These are phyloP conservation scores for Tympanoctomys barrerae DNA, from an alignment of 2,797 vertebrate species.

Conservation along the genomic window DNA sequence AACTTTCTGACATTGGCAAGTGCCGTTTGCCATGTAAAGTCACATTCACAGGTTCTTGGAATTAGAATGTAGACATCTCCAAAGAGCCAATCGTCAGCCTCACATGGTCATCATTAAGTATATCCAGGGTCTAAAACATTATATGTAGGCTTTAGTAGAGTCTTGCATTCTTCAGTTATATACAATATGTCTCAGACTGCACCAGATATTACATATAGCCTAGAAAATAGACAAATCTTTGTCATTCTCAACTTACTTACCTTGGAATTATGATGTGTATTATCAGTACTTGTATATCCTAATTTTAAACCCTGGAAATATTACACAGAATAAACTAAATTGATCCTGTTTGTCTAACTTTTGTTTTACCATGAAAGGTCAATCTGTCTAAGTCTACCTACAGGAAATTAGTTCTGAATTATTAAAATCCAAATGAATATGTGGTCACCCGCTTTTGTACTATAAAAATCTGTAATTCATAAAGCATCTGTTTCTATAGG, in stretches of 20 bases:
- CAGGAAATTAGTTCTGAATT: constrained; percentile 84
- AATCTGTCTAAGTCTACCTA: constrained; percentile 72
- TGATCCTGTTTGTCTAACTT: constrained; percentile 64
- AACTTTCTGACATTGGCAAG: background rate
- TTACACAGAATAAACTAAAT: constrained; percentile 69
- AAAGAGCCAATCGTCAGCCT: background rate
- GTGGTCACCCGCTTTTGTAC: constrained; percentile 84
- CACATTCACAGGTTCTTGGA: background rate
- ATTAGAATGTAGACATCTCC: background rate
- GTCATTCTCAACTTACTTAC: background rate
- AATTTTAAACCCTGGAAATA: constrained; percentile 61
- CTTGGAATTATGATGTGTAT: constrained; percentile 1
- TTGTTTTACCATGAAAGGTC: constrained; percentile 64
- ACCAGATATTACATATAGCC: background rate
- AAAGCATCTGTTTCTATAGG: constrained; percentile 82
- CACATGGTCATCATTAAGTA: background rate
- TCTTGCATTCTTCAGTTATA: background rate
- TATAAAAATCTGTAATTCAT: constrained; percentile 86
- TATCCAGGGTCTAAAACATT: background rate
- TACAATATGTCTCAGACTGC: background rate
- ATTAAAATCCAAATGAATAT: constrained; percentile 85
- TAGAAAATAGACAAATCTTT: constrained; percentile 55
- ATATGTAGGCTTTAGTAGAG: background rate
- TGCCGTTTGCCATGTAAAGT: background rate
- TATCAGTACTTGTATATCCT: background rate